Base-by-base conservation (phyloP, 2,888 invertebrate genomes). In the Herminia tarsipennalis region DNA sequence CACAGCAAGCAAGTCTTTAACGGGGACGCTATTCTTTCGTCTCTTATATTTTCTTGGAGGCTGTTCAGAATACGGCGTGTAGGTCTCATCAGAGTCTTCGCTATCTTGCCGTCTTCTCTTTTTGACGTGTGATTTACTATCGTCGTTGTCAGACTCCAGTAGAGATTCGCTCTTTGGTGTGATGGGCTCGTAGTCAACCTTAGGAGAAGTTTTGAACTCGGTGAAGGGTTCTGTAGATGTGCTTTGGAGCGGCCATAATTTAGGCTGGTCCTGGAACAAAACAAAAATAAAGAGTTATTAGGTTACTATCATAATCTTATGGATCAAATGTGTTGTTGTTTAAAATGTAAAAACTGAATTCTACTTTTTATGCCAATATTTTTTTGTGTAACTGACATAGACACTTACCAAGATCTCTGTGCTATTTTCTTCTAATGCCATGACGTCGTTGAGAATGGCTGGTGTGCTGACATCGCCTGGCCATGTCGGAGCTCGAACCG, bases 11-110 rank as follows among this genome's bases (percentile, higher is more conserved):
- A 87, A 85, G 22, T 90, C 88, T 60, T 87, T 83, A 33, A 88
- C 84, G 6, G 88, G 86, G 22, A 88, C 76, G 58, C 74, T 82
- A 22, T 86, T 73, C 60, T 88, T 91, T 62, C 83, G 79, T 49
- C 73, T 81, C 57, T 76, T 83, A 58, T 83, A 82, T 63, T 83
- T 87, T 30, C 81, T 76, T 13, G 81, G 68, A 21, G 82, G 68
- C 39, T 76, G 70, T 59, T 83, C 83, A 8, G 66, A 56, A 49
- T 83, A 78, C 5, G 92, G 92, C 17, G 78, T 83, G 62, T 92
- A 92, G 0, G 84, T 81, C 55, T 78, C 85, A 68, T 92, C 92
- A 2, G 90, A 90, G 58, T 91, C 91, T 58, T 89, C 89, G 58
- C 89, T 90, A 56, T 80, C 70, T 35, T 66, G 75, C 34, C 60